Evolutionary conservation across 2,888 invertebrate genomes (phyloP).

Genomic region (Lysandra coridon): DNA sequence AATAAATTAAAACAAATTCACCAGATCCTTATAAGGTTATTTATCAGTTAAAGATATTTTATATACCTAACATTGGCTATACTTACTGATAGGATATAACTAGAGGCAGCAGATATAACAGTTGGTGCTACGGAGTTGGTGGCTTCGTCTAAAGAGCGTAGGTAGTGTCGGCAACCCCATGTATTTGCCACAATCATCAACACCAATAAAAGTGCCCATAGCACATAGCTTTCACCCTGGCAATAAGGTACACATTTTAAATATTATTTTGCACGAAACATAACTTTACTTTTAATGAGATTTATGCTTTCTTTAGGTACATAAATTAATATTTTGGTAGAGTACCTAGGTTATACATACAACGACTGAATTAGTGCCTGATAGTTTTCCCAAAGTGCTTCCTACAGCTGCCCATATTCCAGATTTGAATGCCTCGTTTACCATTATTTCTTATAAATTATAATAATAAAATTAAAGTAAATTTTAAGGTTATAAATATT

Average conservation of each 20-base stretch:
- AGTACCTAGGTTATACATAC: slow-evolving; percentile 50
- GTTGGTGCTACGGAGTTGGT: slow-evolving; percentile 82
- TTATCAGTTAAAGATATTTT: neutral
- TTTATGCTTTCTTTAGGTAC: neutral
- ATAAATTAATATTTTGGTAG: neutral
- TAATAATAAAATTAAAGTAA: no score
- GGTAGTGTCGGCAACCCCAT: slow-evolving; percentile 82
- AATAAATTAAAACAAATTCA: neutral
- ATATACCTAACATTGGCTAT: neutral
- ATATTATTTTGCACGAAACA: neutral
- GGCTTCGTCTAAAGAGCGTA: slow-evolving; percentile 81
- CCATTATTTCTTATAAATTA: slow-evolving; percentile 49
- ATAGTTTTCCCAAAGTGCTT: slow-evolving; percentile 83
- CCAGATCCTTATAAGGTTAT: neutral
- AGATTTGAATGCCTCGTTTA: slow-evolving; percentile 77
- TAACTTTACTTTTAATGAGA: neutral
- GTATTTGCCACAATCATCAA: slow-evolving; percentile 82
- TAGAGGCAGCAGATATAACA: slow-evolving; percentile 82
- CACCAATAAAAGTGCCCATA: slow-evolving; percentile 58
- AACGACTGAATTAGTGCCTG: slow-evolving; percentile 67
- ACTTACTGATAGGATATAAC: slow-evolving; percentile 84
- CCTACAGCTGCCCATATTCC: slow-evolving; percentile 83
- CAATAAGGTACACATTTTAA: neutral
- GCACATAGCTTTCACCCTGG: slow-evolving; percentile 64
- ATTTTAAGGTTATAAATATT: no score